Percentiles rank a stretch among this genome's conserved stretches.
phyloP scores from a whole-genome alignment of 1,140 invertebrate species.

The Hydropsyche tenuis region DNA sequence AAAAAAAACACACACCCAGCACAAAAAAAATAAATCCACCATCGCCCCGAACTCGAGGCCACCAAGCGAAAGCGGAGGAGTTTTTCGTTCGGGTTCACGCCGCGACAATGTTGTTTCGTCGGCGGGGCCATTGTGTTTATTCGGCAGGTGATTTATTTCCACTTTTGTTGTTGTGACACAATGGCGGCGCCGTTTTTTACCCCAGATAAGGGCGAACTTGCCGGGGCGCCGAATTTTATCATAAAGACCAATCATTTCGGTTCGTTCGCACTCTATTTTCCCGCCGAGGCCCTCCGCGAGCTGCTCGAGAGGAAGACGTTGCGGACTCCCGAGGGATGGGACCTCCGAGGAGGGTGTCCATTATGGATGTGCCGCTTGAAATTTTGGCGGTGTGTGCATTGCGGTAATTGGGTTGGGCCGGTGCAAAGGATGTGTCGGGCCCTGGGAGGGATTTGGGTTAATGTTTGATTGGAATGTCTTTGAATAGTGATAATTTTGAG shows the following conservation, averaged over 20 bases:
- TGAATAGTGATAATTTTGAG: too few relatives aligned
- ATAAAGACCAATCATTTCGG: slow-evolving; percentile 31
- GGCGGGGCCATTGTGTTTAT: slow-evolving; percentile 31
- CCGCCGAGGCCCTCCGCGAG: too few relatives aligned
- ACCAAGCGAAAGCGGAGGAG: neutral
- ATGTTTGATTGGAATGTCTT: too few relatives aligned
- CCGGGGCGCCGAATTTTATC: slow-evolving; percentile 22
- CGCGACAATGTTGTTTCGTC: slow-evolving; percentile 34
- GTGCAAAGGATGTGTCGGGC: too few relatives aligned
- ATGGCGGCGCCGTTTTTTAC: slow-evolving; percentile 25
- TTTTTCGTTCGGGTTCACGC: neutral
- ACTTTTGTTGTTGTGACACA: slow-evolving; percentile 38
- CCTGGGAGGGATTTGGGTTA: too few relatives aligned
- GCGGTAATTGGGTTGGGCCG: neutral
- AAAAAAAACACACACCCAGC: too few relatives aligned
- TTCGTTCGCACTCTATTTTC: slow-evolving; percentile 2
- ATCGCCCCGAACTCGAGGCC: too few relatives aligned
- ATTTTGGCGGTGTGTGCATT: neutral
- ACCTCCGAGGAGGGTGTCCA: neutral
- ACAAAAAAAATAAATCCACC: too few relatives aligned
- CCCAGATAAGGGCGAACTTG: slow-evolving; percentile 6
- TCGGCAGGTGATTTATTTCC: slow-evolving; percentile 37
- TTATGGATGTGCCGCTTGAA: neutral
- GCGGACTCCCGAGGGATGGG: neutral
- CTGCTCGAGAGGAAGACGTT: too few relatives aligned